Percentiles rank a stretch among this genome's conserved stretches.
Evolutionary conservation across 2,797 vertebrate genomes (phyloP).

Genomic region (Muraenolepis orangiensis): DNA sequence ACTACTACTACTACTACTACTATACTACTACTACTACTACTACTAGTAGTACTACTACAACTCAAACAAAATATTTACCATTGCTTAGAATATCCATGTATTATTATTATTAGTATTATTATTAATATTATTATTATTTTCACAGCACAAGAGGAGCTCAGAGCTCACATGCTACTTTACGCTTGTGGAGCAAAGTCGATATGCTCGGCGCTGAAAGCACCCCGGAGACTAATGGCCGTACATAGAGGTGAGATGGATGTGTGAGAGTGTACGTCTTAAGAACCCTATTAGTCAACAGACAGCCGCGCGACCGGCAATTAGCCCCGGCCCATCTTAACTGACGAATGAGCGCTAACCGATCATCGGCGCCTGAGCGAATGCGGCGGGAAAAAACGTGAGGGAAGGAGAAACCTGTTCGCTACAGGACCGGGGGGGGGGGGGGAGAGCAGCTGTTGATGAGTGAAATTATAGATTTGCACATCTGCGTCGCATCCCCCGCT

Average conservation of each 20-base stretch:
- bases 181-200: conserved; percentile 43
- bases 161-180: neutral
- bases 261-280: conserved; percentile 46
- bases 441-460: neutral
- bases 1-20: no score
- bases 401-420: neutral
- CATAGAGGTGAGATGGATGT: conserved; percentile 70
- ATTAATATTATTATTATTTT: no score
- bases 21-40: no score
- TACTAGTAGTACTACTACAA: no score
- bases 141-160: conserved; percentile 17
- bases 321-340: conserved; percentile 59
- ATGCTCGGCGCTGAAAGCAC: conserved; percentile 55
- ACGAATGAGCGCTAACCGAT: conserved; percentile 44
- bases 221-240: conserved; percentile 45
- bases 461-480: neutral
- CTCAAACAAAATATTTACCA: neutral
- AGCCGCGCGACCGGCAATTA: conserved; percentile 61
- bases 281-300: conserved; percentile 66
- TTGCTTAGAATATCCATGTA: no score
- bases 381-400: neutral
- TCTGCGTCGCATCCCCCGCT: neutral
- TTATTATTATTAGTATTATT: no score
- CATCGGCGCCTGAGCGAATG: no score
- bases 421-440: neutral